Percentiles rank a stretch among this genome's conserved stretches.
Evolutionary conservation across 2,888 invertebrate species (phyloP).

Genomic region (Macrophya alboannulata): DNA sequence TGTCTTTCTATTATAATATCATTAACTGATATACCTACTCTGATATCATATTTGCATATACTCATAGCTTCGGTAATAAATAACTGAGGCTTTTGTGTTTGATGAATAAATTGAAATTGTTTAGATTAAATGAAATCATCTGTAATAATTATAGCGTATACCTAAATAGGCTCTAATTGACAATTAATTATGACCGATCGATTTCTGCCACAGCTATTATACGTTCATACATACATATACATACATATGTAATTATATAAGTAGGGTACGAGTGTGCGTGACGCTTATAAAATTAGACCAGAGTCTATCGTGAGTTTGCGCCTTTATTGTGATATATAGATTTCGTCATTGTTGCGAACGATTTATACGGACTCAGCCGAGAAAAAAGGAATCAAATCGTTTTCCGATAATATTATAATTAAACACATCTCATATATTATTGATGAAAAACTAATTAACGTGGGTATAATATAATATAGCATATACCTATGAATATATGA

Average conservation of each 20-base stretch:
- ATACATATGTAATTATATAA: no score
- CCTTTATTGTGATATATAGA: conserved; percentile 59
- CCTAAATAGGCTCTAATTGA: conserved; percentile 36
- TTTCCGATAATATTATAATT: conserved; percentile 34
- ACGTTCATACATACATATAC: not conserved
- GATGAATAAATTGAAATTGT: not conserved
- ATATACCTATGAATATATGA: not conserved
- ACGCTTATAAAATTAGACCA: conserved; percentile 34
- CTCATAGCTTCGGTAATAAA: not conserved
- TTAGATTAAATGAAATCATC: not conserved
- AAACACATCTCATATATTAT: not conserved
- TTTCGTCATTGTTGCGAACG: conserved; percentile 56
- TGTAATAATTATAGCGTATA: not conserved
- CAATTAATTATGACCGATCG: not conserved
- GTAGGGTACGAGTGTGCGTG: not conserved
- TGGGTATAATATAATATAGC: not conserved
- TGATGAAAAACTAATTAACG: not conserved
- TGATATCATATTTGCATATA: not conserved
- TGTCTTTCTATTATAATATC: not conserved
- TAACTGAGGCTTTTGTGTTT: not conserved
- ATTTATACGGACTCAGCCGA: conserved; percentile 63
- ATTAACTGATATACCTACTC: conserved; percentile 6
- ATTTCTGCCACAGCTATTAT: not conserved
- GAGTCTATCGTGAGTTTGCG: conserved; percentile 58
- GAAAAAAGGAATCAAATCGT: conserved; percentile 65